Evolutionary conservation across 1,140 invertebrate genomes (phyloP).

Genomic region (Aphaenogaster floridana): DNA sequence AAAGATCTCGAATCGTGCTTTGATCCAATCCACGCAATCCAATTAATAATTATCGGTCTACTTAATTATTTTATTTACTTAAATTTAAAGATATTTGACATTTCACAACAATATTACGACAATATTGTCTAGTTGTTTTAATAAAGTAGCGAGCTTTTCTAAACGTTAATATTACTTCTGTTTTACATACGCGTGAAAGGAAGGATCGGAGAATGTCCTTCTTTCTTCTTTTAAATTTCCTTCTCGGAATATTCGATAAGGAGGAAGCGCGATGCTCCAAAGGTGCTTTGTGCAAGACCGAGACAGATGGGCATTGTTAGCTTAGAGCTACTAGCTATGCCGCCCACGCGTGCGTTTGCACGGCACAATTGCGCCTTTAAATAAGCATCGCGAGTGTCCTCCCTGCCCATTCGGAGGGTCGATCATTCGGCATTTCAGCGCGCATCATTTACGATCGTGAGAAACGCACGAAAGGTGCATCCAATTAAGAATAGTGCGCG

Average conservation of each 20-base stretch:
- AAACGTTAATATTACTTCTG: background rate
- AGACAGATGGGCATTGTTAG: background rate
- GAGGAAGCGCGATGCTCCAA: background rate
- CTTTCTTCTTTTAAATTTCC: background rate
- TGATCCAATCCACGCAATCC: background rate
- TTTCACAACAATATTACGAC: background rate
- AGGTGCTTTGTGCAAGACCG: background rate
- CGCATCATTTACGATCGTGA: slow-evolving; percentile 49
- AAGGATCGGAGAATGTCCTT: background rate
- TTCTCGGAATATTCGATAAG: background rate
- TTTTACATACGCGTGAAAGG: background rate
- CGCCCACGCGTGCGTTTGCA: slow-evolving; percentile 8
- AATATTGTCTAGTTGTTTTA: background rate
- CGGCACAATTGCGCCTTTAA: slow-evolving; percentile 8
- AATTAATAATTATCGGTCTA: slow-evolving; percentile 21
- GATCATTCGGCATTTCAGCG: slow-evolving; percentile 25
- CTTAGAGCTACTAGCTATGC: background rate
- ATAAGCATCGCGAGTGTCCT: slow-evolving; percentile 3
- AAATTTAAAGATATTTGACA: slow-evolving; percentile 12
- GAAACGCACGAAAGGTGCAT: slow-evolving; percentile 48
- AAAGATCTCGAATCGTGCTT: background rate
- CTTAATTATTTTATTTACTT: slow-evolving; percentile 10
- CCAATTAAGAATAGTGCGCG: slow-evolving; percentile 47
- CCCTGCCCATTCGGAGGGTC: background rate
- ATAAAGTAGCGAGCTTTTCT: background rate